Evolutionary conservation across 1,140 invertebrate species (phyloP).

Genomic region (Drosophila serrata): DNA sequence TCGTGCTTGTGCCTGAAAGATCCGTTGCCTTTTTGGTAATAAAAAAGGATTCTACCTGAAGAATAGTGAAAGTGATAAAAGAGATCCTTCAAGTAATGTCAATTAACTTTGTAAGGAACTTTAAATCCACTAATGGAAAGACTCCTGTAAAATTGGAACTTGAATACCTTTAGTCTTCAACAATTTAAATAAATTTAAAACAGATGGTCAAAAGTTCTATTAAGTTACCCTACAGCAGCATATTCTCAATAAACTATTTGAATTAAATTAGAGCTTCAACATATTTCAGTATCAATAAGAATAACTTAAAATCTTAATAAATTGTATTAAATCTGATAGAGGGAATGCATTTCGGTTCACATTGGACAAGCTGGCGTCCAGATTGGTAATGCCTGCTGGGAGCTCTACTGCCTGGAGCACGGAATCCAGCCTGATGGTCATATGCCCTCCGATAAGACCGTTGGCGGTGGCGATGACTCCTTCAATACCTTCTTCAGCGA

Average conservation of each 20-base stretch:
- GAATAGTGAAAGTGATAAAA: not conserved
- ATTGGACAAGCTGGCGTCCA: slow-evolving; percentile 91
- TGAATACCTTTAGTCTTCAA: too few species aligned
- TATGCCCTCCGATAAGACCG: slow-evolving; percentile 91
- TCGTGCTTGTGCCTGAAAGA: not conserved
- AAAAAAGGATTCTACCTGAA: not conserved
- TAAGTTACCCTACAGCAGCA: not conserved
- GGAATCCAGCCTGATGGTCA: slow-evolving; percentile 91
- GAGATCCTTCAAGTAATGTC: not conserved
- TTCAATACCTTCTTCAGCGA: slow-evolving; percentile 96
- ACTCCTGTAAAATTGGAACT: too few species aligned
- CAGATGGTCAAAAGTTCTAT: slow-evolving; percentile 10
- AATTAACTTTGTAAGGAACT: too few species aligned
- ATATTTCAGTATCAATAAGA: too few species aligned
- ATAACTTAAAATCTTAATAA: too few species aligned
- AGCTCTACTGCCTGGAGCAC: slow-evolving; percentile 89
- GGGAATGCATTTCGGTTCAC: slow-evolving; percentile 89
- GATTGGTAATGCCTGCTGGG: slow-evolving; percentile 91
- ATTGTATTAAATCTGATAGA: slow-evolving; percentile 58
- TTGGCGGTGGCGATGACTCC: slow-evolving; percentile 90
- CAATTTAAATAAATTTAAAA: not conserved
- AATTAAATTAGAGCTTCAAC: not conserved
- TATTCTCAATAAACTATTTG: not conserved
- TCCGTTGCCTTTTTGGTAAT: not conserved
- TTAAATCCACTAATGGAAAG: accelerated